Evolutionary conservation across 2,797 vertebrate species (phyloP), one percentile per base, ranked within the genome.

Genomic region (Zalophus californianus): DNA sequence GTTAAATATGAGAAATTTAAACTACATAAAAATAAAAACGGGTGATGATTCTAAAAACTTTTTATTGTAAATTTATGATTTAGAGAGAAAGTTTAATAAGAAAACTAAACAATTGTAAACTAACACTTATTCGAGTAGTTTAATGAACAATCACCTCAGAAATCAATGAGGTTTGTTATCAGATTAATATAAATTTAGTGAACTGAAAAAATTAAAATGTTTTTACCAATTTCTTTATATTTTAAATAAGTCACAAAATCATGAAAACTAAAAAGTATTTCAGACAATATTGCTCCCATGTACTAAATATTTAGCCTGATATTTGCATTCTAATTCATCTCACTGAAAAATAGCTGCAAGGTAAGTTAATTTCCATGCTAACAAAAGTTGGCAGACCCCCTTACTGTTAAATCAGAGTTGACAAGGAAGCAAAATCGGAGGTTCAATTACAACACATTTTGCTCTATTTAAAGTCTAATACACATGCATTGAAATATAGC

Each of bases 341-440:
- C 38, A 14, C 82, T 89, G 84, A 79, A 84, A 97, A 96, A 86
- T 54, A 83, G 91, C 89, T 95, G 29, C 38, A n/a, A 91, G 93
- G 79, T 89, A 93, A 87, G 56, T 87, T 91, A 80, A 97, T 97
- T 96, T 96, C 35, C 38, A 77, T 84, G 56, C 62, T 91, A 94
- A 92, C 88, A 8, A 11, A 78, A 89, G 35, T 73, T 96, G 62
- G 62, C 70, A 97, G 25, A 38, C 1, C 2, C 25, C 11, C 32
- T 92, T 64, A 58, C 79, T 75, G 38, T 83, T 95, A 97, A 95
- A 94, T 93, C 83, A 90, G 32, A 86, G 79, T 77, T 94, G 96
- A 97, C 96, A 97, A 44, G 44, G 41, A 94, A 75, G 44, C 84
- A 54, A 93, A 96, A 90, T 97, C 86, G 84, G 78, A 89, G 64